Percentiles rank a stretch among this genome's conserved stretches.
These are phyloP conservation scores for Smutsia temminckii DNA, from an alignment of 2,797 vertebrate species.

Conservation along the genomic window DNA sequence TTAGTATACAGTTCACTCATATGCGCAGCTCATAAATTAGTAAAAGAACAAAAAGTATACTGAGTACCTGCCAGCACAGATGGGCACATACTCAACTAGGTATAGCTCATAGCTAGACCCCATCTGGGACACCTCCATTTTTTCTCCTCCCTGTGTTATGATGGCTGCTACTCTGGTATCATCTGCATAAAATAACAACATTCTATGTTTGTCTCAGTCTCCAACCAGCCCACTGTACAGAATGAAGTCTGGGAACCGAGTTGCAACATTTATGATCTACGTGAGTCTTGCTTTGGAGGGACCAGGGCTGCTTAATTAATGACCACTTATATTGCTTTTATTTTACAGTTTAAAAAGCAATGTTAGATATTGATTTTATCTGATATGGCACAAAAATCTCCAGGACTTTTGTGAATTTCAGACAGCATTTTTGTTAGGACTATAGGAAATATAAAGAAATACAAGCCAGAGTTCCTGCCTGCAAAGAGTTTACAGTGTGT, in stretches of 20 bases:
- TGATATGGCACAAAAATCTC: slow-evolving; percentile 8
- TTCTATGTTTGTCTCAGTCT: slow-evolving; percentile 87
- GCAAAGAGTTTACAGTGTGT: neutral
- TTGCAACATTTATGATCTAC: slow-evolving; percentile 96
- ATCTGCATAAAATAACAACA: slow-evolving; percentile 37
- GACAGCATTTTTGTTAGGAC: neutral
- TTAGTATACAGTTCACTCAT: neutral
- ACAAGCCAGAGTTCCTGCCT: neutral
- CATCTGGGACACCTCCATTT: neutral
- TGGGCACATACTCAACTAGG: neutral
- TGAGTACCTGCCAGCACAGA: neutral
- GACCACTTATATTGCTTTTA: neutral
- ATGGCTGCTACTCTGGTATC: neutral
- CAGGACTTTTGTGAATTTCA: neutral
- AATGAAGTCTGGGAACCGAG: slow-evolving; percentile 95
- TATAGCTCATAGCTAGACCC: neutral
- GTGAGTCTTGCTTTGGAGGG: slow-evolving; percentile 87
- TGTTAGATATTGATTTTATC: slow-evolving; percentile 33
- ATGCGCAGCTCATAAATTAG: neutral
- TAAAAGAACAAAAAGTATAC: neutral
- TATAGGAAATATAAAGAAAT: neutral
- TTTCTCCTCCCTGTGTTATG: neutral
- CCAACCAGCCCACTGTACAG: slow-evolving; percentile 93
- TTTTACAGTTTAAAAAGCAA: slow-evolving; percentile 34
- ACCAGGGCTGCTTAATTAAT: neutral